These are phyloP conservation scores for Lycia hirtaria DNA, from an alignment of 2,888 invertebrate genomes.

Conservation along the genomic window DNA sequence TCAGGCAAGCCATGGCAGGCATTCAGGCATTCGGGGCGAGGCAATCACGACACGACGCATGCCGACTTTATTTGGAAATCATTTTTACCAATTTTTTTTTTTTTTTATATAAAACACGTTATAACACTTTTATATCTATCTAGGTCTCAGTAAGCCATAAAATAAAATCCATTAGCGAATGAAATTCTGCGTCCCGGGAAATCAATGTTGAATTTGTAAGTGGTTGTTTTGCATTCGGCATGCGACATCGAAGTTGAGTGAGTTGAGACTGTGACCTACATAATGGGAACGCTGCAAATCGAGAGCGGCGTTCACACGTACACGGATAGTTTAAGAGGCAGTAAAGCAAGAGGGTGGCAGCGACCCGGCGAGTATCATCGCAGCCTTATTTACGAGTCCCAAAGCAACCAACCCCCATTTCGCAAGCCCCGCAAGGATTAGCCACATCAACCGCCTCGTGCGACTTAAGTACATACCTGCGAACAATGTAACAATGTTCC, in stretches of 20 bases:
- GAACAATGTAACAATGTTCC: slow-evolving; percentile 37
- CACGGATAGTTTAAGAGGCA: slow-evolving; percentile 48
- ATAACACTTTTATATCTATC: background rate
- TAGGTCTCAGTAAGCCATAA: slow-evolving; percentile 1
- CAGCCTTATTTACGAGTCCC: slow-evolving; percentile 62
- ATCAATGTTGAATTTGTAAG: slow-evolving; percentile 24
- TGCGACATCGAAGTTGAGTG: slow-evolving; percentile 30
- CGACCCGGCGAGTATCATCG: slow-evolving; percentile 41
- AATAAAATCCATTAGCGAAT: slow-evolving; percentile 14
- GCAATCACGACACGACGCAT: too few relatives aligned
- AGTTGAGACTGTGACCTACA: slow-evolving; percentile 52
- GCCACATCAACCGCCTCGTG: slow-evolving; percentile 44
- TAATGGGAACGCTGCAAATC: slow-evolving; percentile 46
- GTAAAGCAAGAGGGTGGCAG: slow-evolving; percentile 52
- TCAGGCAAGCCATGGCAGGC: too few relatives aligned
- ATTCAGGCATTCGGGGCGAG: too few relatives aligned
- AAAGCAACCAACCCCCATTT: slow-evolving; percentile 54
- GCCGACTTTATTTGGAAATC: too few relatives aligned
- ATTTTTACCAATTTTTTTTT: too few relatives aligned
- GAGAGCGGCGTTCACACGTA: slow-evolving; percentile 45
- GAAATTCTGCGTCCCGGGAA: slow-evolving; percentile 9
- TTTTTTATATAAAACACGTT: background rate
- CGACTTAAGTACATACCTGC: slow-evolving; percentile 41
- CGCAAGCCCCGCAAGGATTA: slow-evolving; percentile 55
- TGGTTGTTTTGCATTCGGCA: slow-evolving; percentile 31